Conservation (phyloP, 2,113 vertebrate species). For the Empidonax alnorum region DNA sequence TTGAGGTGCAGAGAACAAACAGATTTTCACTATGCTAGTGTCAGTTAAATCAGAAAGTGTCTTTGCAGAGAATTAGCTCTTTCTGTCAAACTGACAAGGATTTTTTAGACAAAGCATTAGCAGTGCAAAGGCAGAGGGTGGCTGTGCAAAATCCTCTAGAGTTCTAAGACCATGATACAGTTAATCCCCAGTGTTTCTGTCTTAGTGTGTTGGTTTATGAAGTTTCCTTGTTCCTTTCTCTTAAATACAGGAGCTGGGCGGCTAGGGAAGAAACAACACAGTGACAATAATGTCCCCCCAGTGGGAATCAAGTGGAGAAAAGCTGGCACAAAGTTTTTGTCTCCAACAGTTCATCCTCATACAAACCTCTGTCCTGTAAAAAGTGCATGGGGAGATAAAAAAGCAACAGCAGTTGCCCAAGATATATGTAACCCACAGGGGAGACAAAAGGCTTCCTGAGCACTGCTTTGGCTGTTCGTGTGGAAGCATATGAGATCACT, state of each 20-base stretch:
- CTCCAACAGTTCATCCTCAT: not conserved
- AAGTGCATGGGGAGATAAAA: not conserved
- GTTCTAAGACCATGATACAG: not conserved
- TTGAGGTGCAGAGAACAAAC: slow-evolving; percentile 28
- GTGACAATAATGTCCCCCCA: not conserved
- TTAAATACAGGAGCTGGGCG: not conserved
- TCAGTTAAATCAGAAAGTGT: slow-evolving; percentile 23
- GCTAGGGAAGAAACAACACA: not conserved
- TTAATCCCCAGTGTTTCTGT: not conserved
- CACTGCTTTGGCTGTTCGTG: not conserved
- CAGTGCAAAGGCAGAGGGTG: not conserved
- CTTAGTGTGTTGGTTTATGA: not conserved
- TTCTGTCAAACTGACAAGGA: slow-evolving; percentile 29
- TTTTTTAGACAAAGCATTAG: slow-evolving; percentile 25
- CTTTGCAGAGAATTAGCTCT: slow-evolving; percentile 51
- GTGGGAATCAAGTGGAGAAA: not conserved
- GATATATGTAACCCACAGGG: not conserved
- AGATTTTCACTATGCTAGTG: slow-evolving; percentile 4
- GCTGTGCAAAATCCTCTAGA: slow-evolving; percentile 1
- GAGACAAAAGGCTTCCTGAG: not conserved
- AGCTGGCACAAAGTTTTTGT: not conserved
- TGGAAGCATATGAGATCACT: not conserved
- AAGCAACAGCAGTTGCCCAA: not conserved
- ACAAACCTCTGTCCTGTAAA: not conserved
- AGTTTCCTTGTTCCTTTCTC: not conserved